Base-by-base conservation (phyloP, 2,797 vertebrate genomes). In the Epinephelus coioides region DNA sequence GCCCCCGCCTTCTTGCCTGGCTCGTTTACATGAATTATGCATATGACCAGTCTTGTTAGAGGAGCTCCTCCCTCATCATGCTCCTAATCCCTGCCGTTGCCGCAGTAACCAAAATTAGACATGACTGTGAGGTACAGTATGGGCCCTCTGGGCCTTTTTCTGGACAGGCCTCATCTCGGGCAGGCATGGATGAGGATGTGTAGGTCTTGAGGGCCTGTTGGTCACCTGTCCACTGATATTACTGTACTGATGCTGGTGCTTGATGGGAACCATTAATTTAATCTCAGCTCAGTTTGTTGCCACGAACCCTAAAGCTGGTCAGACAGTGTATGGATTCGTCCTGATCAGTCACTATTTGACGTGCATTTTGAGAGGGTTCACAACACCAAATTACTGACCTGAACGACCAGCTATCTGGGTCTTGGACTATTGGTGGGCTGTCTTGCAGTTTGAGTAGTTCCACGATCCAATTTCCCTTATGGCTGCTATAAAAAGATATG, bases 1-100 rank as follows among this genome's bases (percentile, higher is more conserved):
- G 57, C 64, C 50, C 69, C 73, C 34, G 70, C 68, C 34, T 51
- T 55, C 72, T 81, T 82, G 34, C 47, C 72, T 51, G 77, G 73
- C 85, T 93, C 82, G 66, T 94, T 94, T 93, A 90, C 92, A 94
- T 95, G 89, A 91, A 94, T 94, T 94, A 93, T 94, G 90, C 85
- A 94, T 93, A 92, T 90, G 89, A 92, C 86, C 85, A 79, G 85
- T 90, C 91, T 94, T 84, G 80, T 94, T 94, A 91, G 86, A 89
- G 66, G 69, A 85, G 83, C 87, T 83, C 92, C 88, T 90, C 91
- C 89, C 91, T 88, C 82, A 79, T 86, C 88, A 83, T 25, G 7
- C 81, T 80, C 81, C 78, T 94, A 94, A 95, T 94, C 93, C 91
- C 84, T 86, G 78, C 88, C 63, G 90, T 94, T 92, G 89, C 93